Conservation (phyloP, 2,888 invertebrate genomes). For the Nephrotoma appendiculata region DNA sequence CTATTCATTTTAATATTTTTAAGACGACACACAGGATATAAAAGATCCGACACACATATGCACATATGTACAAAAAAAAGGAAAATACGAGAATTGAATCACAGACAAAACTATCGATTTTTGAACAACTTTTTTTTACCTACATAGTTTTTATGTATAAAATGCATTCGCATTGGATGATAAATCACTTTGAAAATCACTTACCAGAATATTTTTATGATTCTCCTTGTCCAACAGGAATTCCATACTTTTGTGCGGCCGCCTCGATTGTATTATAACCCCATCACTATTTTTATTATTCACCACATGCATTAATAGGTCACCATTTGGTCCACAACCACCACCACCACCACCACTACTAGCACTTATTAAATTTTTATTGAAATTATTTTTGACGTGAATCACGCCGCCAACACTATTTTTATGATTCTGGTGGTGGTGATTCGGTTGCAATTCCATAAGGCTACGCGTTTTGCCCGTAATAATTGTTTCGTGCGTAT, state of each 20-base stretch:
- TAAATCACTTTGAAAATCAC: slow-evolving; percentile 23
- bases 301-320: not conserved
- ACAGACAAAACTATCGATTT: not conserved
- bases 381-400: not conserved
- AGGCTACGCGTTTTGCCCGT: slow-evolving; percentile 49
- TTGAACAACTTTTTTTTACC: not conserved
- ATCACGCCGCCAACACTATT: not conserved
- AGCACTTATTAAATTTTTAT: slow-evolving; percentile 10
- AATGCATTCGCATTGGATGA: not conserved
- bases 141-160: not conserved
- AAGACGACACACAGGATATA: not conserved
- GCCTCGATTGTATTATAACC: slow-evolving; percentile 18
- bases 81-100: not conserved
- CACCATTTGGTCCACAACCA: slow-evolving; percentile 10
- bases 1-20: not conserved
- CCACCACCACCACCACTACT: slow-evolving; percentile 15
- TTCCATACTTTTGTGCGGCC: slow-evolving; percentile 86
- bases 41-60: not conserved
- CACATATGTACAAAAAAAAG: not conserved
- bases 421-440: not conserved
- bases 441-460: slow-evolving; percentile 38
- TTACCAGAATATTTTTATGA: slow-evolving; percentile 73
- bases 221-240: slow-evolving; percentile 88
- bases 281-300: slow-evolving; percentile 7
- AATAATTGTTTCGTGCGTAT: slow-evolving; percentile 53